Evolutionary conservation across 2,113 vertebrate genomes (phyloP), one percentile per base, ranked within the genome.

Genomic region (Callocephalon fimbriatum): DNA sequence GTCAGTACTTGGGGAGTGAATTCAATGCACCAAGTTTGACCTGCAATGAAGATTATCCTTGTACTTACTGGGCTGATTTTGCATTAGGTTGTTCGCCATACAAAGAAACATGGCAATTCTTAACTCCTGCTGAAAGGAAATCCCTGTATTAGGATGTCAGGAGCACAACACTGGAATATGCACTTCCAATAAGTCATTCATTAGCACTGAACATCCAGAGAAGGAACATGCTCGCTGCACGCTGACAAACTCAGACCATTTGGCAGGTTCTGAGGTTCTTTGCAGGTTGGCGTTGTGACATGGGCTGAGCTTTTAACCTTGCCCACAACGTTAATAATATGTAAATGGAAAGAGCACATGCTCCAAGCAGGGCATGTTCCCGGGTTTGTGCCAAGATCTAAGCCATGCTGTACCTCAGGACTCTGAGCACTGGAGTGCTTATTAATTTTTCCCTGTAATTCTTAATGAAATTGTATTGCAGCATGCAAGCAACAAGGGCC

Each of bases 251-350:
- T 70, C 29, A 10, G 56, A 56, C 51, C 56, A 29, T 93, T 95
- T 96, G 94, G 93, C 90, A 96, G 67, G 40, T 81, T 81, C 63
- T 78, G 86, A 86, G 87, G 58, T 77, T 95, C 95, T 85, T 88
- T 4, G 9, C 47, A 71, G 38, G 88, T 58, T 94, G 87, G 72
- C 56, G 1, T 31, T 81, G 61, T 71, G 91, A 88, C 86, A 65
- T 6, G 53, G 73, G 37, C 85, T 78, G 77, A 93, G 90, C 45
- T 97, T 92, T 92, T 97, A 92, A 96, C 85, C 93, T 96, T 94
- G 80, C 72, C 86, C 86, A 78, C 87, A 97, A 95, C 95, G 97
- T 98, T 95, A 96, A 94, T 97, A 98, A 97, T 97, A 97, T 93
- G 96, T 97, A 96, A 97, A 96, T 90, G 93, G 90, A 94, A 98